phyloP scores from a whole-genome alignment of 1,140 invertebrate species.

The Neocloeon triangulifer region DNA sequence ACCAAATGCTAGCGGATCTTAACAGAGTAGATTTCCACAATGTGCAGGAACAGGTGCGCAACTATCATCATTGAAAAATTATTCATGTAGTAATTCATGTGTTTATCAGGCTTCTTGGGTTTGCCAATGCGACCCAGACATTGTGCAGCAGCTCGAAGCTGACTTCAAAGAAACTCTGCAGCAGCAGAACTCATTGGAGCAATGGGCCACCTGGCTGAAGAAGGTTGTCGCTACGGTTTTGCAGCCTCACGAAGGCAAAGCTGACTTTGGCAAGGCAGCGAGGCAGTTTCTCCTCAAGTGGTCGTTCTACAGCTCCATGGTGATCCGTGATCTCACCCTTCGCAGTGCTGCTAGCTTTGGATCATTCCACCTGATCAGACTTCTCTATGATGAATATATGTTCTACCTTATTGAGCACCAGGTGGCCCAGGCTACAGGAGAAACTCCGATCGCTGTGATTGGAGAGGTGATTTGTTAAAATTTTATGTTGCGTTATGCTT shows the following conservation, averaged over 20 bases:
- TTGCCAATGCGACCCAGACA: conserved; percentile 74
- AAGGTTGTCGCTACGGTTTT: conserved; percentile 70
- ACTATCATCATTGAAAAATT: too few species aligned
- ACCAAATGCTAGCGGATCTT: conserved; percentile 91
- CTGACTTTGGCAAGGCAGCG: conserved; percentile 72
- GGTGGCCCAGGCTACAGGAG: conserved; percentile 72
- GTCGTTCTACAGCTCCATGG: conserved; percentile 98
- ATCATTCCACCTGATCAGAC: conserved; percentile 92
- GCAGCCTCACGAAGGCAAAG: conserved; percentile 64
- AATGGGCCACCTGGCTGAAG: conserved; percentile 95
- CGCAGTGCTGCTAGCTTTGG: conserved; percentile 95
- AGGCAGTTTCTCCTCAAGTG: conserved; percentile 92
- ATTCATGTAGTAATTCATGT: too few species aligned
- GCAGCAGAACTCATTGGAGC: conserved; percentile 80
- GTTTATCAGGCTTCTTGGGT: conserved; percentile 82
- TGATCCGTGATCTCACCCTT: conserved; percentile 83
- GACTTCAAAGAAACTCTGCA: conserved; percentile 88
- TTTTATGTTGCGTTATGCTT: too few species aligned
- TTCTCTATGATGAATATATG: conserved; percentile 98
- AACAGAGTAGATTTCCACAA: conserved; percentile 95
- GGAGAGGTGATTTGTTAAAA: conserved; percentile 39
- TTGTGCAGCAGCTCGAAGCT: conserved; percentile 68
- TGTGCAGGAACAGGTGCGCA: conserved; percentile 56
- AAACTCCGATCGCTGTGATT: conserved; percentile 89
- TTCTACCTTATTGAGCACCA: conserved; percentile 95